Evolutionary conservation across 1,140 invertebrate species (phyloP), one percentile per base, ranked within the genome.

Genomic region (Hypsibius dujardini): DNA sequence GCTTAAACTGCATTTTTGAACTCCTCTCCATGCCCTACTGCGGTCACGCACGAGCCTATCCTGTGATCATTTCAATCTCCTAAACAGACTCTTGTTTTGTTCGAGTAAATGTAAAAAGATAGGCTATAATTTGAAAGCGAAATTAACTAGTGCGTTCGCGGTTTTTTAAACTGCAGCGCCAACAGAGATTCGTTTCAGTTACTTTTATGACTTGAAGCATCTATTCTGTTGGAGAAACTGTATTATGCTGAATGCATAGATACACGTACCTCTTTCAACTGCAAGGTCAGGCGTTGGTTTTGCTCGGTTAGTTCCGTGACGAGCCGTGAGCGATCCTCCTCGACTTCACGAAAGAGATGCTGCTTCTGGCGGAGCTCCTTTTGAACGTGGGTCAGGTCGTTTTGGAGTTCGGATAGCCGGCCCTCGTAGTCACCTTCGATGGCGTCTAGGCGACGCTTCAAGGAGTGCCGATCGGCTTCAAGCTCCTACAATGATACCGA

Each of bases 381-480:
- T 73, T 82, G 80, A 45, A 94, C 82, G 74, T 88, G 85, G 72
- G 84, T 84, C 75, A 94, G 84, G 81, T 95, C 92, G 59, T 87
- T 85, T 78, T 95, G 90, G 14, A 94, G 80, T 79, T 95, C 92
- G 73, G 88, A 79, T 12, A 92, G 82, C 70, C 87, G 84, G n/a
- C 88, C 86, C 74, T 95, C 92, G 77, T 89, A 91, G 79, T 96
- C 92, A 15, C 88, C 87, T 78, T 90, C 87, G 12, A 87, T 85
- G 14, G 88, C 86, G 71, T 90, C 87, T 74, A 95, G 79, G 76
- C 89, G 88, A 47, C 91, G 83, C 62, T 88, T 83, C 7, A 95
- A 81, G 12, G 88, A 83, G 79, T 95, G 89, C 75, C 91, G 88
- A 79, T 95, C 91, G 81, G 95, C 92, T 81, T 95, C 90, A 78